Base-by-base conservation (phyloP, 2,888 invertebrate genomes). In the Lasioglossum vierecki region DNA sequence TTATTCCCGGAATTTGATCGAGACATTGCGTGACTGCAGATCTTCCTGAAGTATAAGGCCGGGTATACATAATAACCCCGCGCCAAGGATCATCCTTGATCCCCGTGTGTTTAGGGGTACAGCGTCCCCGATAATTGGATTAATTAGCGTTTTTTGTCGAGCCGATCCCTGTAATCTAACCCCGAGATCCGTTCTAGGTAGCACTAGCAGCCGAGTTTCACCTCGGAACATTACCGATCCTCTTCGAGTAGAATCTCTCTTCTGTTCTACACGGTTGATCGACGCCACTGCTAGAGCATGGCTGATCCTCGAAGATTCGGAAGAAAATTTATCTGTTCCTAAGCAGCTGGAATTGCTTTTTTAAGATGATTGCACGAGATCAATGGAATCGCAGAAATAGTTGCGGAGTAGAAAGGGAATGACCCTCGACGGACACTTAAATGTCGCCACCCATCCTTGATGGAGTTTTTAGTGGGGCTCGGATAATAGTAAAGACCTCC, bases 1-100 rank as follows among this genome's bases (percentile, higher is more conserved):
- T 91, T 92, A 92, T 93, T 93, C 94, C 93, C 90, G 92, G 94
- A 93, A 94, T 93, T 90, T 92, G 90, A 93, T 91, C 91, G 91
- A 87, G 90, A 91, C 88, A 93, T 94, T 92, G 94, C 94, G 94
- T 94, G 94, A 94, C 93, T 87, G 89, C 87, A 80, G 89, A 87
- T 90, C 88, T 92, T 91, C 86, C 91, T 91, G 90, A 93, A 92
- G 92, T 81, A 53, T 53, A 53, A 35, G 41, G 60, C 35, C 66
- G 39, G 26, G 86, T 83, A 88, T 53, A 53, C 90, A 91, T 92
- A 92, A 92, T 91, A 91, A 91, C 88, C 84, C 8, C 85, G 88
- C 85, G 79, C 60, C 83, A 80, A 80, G 79, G 86, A 80, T 88
- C 82, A 76, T 84, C 82, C 79, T 87, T 88, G 88, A 88, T 88